Percentiles rank a stretch among this genome's conserved stretches.
Evolutionary conservation across 1,140 invertebrate genomes (phyloP).

Genomic region (Drosophila kurseongensis): DNA sequence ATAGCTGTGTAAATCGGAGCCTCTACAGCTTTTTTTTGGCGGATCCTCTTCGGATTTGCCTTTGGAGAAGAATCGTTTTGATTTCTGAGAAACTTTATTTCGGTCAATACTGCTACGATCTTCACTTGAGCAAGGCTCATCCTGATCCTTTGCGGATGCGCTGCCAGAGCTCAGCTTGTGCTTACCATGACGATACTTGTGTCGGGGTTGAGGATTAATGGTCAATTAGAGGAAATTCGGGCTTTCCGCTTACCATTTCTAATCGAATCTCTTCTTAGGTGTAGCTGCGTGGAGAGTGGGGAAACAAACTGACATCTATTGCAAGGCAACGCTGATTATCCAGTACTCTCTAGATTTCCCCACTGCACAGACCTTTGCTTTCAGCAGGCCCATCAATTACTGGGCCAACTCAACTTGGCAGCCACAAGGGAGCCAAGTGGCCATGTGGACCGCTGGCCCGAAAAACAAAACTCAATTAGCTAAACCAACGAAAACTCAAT

Average conservation of each 20-base stretch:
- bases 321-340: slow-evolving; percentile 35
- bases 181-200: background rate
- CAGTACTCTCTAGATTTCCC: slow-evolving; percentile 45
- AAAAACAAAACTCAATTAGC: slow-evolving; percentile 74
- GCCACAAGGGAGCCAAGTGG: slow-evolving; percentile 68
- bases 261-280: slow-evolving; percentile 7
- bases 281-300: slow-evolving; percentile 31
- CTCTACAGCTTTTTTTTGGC: no score
- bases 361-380: slow-evolving; percentile 62
- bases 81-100: background rate
- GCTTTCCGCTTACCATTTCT: slow-evolving; percentile 24
- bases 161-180: background rate
- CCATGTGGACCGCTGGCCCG: slow-evolving; percentile 49
- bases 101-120: background rate
- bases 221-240: background rate
- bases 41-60: background rate
- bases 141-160: background rate
- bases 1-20: background rate
- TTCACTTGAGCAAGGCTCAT: background rate
- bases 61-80: background rate
- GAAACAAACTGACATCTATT: slow-evolving; percentile 29
- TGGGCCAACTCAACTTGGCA: slow-evolving; percentile 54
- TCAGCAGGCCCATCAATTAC: slow-evolving; percentile 65
- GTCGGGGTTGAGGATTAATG: background rate
- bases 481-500: slow-evolving; percentile 43